These are phyloP conservation scores for Malacosoma neustria DNA, from an alignment of 2,888 invertebrate genomes.

Conservation along the genomic window DNA sequence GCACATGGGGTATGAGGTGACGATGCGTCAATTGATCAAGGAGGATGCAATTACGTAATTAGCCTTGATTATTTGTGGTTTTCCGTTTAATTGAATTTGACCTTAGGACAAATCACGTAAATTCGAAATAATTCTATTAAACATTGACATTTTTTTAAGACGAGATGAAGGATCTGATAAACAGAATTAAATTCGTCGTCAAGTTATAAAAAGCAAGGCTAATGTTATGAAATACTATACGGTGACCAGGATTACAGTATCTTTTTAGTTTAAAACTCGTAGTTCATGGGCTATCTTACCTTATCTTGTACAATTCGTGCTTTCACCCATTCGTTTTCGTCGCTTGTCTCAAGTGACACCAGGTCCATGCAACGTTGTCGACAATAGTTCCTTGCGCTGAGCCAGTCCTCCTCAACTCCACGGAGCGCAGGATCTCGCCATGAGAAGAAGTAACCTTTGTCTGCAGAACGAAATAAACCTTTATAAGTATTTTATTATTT, in stretches of 20 bases:
- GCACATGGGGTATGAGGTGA: background rate
- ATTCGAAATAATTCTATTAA: too few species aligned
- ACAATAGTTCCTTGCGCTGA: conserved; percentile 89
- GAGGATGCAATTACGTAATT: background rate
- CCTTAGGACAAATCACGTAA: background rate
- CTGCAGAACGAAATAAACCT: conserved; percentile 32
- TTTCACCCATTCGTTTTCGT: conserved; percentile 92
- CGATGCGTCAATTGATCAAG: background rate
- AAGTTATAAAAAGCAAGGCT: too few species aligned
- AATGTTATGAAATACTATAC: too few species aligned
- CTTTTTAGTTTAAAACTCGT: too few species aligned
- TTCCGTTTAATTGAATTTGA: background rate
- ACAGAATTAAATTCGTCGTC: too few species aligned
- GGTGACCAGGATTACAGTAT: too few species aligned
- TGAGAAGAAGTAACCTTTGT: conserved; percentile 89
- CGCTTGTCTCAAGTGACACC: conserved; percentile 88
- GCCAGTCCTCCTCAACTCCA: conserved; percentile 88
- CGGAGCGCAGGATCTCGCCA: conserved; percentile 86
- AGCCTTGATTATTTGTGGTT: background rate
- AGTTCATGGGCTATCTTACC: too few species aligned
- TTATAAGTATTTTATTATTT: background rate
- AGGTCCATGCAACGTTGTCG: conserved; percentile 93
- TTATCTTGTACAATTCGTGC: conserved; percentile 83
- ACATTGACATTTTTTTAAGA: too few species aligned
- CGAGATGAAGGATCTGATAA: too few species aligned